These are phyloP conservation scores for Caenorhabditis afra DNA, from an alignment of 2,888 invertebrate genomes.

Conservation along the genomic window DNA sequence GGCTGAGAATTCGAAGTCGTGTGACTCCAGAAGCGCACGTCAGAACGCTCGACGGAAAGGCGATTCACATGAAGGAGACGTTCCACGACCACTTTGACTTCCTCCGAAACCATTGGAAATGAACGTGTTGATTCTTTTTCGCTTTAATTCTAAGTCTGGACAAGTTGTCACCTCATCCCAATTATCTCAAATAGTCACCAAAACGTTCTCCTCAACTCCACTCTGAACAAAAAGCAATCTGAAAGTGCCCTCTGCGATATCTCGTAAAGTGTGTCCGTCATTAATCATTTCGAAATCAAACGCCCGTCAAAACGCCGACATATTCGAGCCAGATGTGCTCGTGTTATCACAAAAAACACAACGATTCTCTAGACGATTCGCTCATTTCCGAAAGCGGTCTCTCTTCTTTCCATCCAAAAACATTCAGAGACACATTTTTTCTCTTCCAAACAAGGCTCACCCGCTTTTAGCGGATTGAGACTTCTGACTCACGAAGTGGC, in stretches of 20 bases:
- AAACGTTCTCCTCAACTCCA: too few relatives aligned
- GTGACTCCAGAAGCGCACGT: conserved; percentile 26
- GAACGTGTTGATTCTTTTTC: conserved; percentile 1
- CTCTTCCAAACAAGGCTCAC: too few relatives aligned
- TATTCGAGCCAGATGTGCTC: conserved; percentile 11
- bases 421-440: background rate
- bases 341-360: too few relatives aligned
- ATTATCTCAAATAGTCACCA: background rate
- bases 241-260: too few relatives aligned
- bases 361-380: too few relatives aligned
- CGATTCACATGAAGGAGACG: conserved; percentile 18
- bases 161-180: too few relatives aligned
- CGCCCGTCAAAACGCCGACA: background rate
- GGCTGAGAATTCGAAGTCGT: conserved; percentile 9
- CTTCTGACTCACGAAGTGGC: too few relatives aligned
- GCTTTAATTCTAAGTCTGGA: too few relatives aligned
- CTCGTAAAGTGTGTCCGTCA: too few relatives aligned
- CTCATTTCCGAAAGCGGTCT: too few relatives aligned
- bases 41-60: conserved; percentile 34
- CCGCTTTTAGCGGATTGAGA: too few relatives aligned
- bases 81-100: conserved; percentile 39
- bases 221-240: too few relatives aligned
- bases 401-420: background rate
- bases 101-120: conserved; percentile 41
- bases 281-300: background rate